Conservation (phyloP, 2,797 vertebrate genomes). For the Hippocampus kuda region DNA sequence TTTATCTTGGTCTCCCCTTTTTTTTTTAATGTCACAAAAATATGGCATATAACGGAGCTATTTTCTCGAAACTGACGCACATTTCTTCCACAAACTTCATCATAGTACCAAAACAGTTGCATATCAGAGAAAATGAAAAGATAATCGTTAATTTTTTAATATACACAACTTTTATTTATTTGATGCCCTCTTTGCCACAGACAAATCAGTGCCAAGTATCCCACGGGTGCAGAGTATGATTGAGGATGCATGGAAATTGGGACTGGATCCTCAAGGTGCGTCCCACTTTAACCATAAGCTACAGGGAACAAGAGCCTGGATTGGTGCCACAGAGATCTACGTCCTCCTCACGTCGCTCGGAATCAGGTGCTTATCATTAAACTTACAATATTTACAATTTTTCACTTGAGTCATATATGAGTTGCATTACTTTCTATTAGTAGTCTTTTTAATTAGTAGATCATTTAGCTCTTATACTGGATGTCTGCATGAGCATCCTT, state of each 20-base stretch:
- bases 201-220: constrained; percentile 72
- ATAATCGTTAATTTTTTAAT: not conserved
- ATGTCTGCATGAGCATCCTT: not conserved
- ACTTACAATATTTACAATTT: not conserved
- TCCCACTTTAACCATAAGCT: constrained; percentile 78
- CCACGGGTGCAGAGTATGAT: constrained; percentile 83
- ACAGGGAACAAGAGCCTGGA: constrained; percentile 84
- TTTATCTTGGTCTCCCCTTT: not conserved
- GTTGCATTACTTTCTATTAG: not conserved
- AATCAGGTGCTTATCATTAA: constrained; percentile 67
- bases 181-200: constrained; percentile 15
- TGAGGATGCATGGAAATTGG: constrained; percentile 85
- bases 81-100: not conserved
- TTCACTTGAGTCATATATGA: not conserved
- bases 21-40: not conserved
- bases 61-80: not conserved
- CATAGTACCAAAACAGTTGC: not conserved
- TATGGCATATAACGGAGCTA: not conserved
- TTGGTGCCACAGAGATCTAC: constrained; percentile 91
- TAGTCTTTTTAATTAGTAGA: not conserved
- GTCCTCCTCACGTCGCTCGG: constrained; percentile 76
- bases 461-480: not conserved
- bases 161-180: not conserved
- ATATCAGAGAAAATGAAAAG: too few species aligned
- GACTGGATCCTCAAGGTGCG: constrained; percentile 86